phyloP scores from a whole-genome alignment of 2,113 vertebrate genomes.

The Cynoglossus semilaevis region DNA sequence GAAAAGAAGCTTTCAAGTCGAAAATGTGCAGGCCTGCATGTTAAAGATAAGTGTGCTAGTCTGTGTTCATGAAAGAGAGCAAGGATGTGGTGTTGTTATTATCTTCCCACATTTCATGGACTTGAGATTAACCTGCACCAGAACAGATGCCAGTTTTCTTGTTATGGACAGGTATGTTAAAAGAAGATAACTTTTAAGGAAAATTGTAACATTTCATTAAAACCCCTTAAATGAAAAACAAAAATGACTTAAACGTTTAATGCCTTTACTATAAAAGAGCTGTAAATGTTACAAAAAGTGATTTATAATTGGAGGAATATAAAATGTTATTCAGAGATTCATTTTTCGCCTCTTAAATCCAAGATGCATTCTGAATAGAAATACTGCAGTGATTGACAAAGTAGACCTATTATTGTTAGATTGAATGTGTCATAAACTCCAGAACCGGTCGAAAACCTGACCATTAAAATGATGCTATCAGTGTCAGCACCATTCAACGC shows the following conservation, averaged over 20 bases:
- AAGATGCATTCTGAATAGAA: too few relatives aligned
- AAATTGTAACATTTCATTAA: conserved; percentile 8
- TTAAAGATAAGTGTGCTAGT: conserved; percentile 57
- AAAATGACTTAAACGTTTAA: neutral
- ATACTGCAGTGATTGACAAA: too few relatives aligned
- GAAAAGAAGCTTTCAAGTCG: conserved; percentile 48
- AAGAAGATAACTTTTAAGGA: conserved; percentile 29
- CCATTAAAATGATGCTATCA: conserved; percentile 1
- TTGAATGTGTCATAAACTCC: conserved; percentile 3
- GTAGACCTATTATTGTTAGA: neutral
- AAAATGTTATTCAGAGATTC: too few relatives aligned
- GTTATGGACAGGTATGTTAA: conserved; percentile 21
- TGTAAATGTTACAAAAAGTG: neutral
- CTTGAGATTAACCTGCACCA: conserved; percentile 33
- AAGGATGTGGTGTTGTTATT: conserved; percentile 39
- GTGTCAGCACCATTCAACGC: too few relatives aligned
- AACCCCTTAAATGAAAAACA: neutral
- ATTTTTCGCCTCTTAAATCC: too few relatives aligned
- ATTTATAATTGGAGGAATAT: too few relatives aligned
- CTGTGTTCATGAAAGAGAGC: conserved; percentile 37
- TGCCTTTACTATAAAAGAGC: too few relatives aligned
- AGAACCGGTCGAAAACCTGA: neutral
- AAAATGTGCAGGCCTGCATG: conserved; percentile 52
- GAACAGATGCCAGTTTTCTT: conserved; percentile 36
- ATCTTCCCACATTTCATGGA: conserved; percentile 34